Conservation (phyloP, 2,113 vertebrate genomes). For the Amia ocellicauda region DNA sequence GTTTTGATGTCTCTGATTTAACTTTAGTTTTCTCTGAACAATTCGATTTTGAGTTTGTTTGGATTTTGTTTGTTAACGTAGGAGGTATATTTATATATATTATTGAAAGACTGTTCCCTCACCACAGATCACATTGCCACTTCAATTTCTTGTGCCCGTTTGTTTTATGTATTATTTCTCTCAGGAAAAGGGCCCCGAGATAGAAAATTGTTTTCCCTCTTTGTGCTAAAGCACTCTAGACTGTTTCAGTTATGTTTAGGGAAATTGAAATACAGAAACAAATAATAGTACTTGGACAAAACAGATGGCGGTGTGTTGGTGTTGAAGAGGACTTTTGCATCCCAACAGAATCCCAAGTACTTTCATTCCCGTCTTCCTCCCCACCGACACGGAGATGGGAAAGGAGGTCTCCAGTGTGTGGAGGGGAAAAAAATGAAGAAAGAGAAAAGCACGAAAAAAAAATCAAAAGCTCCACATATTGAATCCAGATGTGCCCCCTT, state of each 20-base stretch:
- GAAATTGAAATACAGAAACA: neutral
- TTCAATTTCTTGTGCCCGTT: no score
- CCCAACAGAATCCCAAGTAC: conserved; percentile 50
- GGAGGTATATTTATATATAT: no score
- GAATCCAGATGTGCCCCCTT: conserved; percentile 74
- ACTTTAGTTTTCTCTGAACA: no score
- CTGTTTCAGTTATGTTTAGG: neutral
- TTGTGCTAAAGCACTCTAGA: neutral
- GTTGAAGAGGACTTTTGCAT: conserved; percentile 45
- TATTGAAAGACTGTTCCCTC: no score
- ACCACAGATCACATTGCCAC: no score
- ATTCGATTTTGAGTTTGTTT: no score
- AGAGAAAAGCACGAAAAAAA: conserved; percentile 35
- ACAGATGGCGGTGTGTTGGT: neutral
- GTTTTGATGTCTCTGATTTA: no score
- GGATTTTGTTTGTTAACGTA: no score
- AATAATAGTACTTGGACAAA: neutral
- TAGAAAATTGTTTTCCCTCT: conserved; percentile 28
- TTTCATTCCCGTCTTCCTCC: conserved; percentile 46
- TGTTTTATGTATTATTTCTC: no score
- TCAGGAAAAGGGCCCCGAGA: neutral
- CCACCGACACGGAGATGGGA: conserved; percentile 48
- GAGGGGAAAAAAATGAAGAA: conserved; percentile 25
- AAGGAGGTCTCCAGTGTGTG: conserved; percentile 38
- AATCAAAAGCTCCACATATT: conserved; percentile 75